phyloP scores from a whole-genome alignment of 2,797 vertebrate species.

The Platalea minor region DNA sequence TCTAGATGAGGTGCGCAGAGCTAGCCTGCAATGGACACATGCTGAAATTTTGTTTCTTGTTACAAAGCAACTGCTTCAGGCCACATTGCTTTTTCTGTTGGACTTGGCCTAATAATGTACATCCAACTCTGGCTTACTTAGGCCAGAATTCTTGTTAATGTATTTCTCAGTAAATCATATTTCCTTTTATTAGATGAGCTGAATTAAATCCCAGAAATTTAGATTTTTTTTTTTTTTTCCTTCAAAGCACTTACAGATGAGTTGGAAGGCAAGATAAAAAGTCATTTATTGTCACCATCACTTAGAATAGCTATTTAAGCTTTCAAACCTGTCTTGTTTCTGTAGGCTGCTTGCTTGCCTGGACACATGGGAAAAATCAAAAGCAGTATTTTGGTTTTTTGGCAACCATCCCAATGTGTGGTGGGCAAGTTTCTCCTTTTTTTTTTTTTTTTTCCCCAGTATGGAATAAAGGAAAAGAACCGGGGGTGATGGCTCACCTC shows the following conservation, averaged over 20 bases:
- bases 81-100: not conserved
- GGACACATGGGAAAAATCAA: not conserved
- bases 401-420: not conserved
- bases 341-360: not conserved
- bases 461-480: not conserved
- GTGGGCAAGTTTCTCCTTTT: not conserved
- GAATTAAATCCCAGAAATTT: conserved; percentile 21
- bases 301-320: not conserved
- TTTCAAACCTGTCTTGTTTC: not conserved
- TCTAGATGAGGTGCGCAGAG: not conserved
- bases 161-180: not conserved
- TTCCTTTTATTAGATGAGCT: conserved; percentile 32
- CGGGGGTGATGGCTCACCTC: not conserved
- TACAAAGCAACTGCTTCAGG: not conserved
- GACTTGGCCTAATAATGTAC: not conserved
- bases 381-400: conserved; percentile 52
- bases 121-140: not conserved
- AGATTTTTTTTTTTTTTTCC: not conserved
- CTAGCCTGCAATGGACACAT: not conserved
- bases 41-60: not conserved
- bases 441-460: not conserved
- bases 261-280: not conserved
- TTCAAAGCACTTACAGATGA: conserved; percentile 26
- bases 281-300: conserved; percentile 32
- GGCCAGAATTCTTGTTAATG: not conserved